A percentile compares a stretch with the other conserved stretches of the same genome.
Evolutionary conservation across 2,888 invertebrate species (phyloP).

Genomic region (Yponomeuta malinellus): DNA sequence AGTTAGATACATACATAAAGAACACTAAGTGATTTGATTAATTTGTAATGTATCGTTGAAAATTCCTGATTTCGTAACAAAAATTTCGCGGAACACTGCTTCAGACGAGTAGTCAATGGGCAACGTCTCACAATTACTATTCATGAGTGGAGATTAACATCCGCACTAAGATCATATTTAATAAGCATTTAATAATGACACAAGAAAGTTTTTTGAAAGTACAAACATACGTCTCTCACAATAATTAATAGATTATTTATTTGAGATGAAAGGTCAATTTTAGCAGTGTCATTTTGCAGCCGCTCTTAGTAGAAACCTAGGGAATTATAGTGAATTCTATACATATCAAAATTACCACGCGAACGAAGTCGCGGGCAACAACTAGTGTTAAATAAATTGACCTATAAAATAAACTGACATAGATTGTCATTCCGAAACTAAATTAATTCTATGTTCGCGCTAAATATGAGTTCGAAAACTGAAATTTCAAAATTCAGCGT

Average conservation of each 20-base stretch:
- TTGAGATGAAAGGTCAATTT: background rate
- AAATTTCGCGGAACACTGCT: background rate
- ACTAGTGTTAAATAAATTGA: too few species aligned
- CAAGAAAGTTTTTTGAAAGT: constrained; percentile 10
- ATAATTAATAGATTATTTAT: constrained; percentile 1
- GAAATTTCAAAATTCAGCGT: too few species aligned
- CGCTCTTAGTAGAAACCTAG: background rate
- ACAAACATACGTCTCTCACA: background rate
- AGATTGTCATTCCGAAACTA: too few species aligned
- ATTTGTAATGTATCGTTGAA: too few species aligned
- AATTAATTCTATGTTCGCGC: too few species aligned
- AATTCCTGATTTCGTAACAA: too few species aligned
- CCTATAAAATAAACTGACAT: too few species aligned
- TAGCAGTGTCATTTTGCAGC: background rate
- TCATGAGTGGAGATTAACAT: background rate
- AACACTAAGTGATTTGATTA: too few species aligned
- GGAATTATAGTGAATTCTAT: background rate
- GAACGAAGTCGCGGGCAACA: too few species aligned
- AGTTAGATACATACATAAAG: too few species aligned
- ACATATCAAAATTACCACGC: too few species aligned
- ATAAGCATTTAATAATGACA: background rate
- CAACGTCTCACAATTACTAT: background rate
- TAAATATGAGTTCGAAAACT: too few species aligned
- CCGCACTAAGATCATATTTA: background rate
- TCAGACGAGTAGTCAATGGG: background rate